A percentile compares a stretch with the other conserved stretches of the same genome.
Evolutionary conservation across 2,113 vertebrate genomes (phyloP).

Genomic region (Anhinga rufa): DNA sequence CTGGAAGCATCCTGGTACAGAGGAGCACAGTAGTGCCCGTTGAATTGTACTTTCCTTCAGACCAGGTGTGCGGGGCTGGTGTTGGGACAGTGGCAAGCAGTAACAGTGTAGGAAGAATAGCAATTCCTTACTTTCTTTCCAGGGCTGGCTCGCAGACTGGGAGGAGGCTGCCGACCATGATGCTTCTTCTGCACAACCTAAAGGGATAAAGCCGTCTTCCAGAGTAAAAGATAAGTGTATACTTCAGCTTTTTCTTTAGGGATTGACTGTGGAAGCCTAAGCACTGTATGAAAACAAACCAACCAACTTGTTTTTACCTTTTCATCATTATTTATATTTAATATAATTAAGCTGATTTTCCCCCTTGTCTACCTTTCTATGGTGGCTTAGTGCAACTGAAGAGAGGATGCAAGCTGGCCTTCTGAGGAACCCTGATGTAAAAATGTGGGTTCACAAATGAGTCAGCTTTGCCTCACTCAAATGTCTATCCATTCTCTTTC

Average conservation of each 20-base stretch:
- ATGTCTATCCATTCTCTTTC: background rate
- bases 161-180: background rate
- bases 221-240: background rate
- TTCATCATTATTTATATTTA: background rate
- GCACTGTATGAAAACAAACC: background rate
- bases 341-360: background rate
- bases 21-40: background rate
- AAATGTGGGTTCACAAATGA: slow-evolving; percentile 2
- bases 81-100: background rate
- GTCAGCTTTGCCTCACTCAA: background rate
- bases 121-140: background rate
- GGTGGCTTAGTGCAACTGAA: background rate
- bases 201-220: background rate
- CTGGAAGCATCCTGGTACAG: background rate
- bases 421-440: background rate
- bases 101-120: background rate
- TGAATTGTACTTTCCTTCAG: background rate
- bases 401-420: background rate
- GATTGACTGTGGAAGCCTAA: background rate
- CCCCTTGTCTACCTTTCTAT: background rate
- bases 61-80: background rate
- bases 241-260: background rate
- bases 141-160: background rate
- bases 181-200: background rate
- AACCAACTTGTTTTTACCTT: background rate